Evolutionary conservation across 2,888 invertebrate species (phyloP).

Genomic region (Ptychoptera albimana): DNA sequence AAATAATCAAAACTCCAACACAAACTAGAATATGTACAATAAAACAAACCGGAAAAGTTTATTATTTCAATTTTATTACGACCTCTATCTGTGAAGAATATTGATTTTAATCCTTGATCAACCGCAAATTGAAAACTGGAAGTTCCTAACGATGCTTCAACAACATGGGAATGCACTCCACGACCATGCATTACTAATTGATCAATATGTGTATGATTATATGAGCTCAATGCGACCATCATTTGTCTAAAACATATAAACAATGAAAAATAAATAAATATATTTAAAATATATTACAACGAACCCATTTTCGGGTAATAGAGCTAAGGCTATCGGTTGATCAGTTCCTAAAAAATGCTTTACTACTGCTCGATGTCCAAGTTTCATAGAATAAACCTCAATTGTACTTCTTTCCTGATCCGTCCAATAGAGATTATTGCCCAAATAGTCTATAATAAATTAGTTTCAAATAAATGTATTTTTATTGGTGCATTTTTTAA

Average conservation of each 20-base stretch:
- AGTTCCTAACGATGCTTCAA: slow-evolving; percentile 22
- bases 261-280: slow-evolving; percentile 1
- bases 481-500: neutral
- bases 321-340: slow-evolving; percentile 48
- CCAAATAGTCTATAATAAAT: slow-evolving; percentile 41
- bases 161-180: slow-evolving; percentile 25
- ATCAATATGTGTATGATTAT: slow-evolving; percentile 41
- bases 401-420: slow-evolving; percentile 45
- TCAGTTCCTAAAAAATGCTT: slow-evolving; percentile 40
- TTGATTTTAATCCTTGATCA: slow-evolving; percentile 36
- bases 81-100: slow-evolving; percentile 53
- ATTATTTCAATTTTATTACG: slow-evolving; percentile 47
- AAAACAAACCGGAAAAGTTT: slow-evolving; percentile 30
- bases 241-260: slow-evolving; percentile 34
- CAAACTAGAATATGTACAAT: too few relatives aligned
- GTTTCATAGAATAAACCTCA: slow-evolving; percentile 47
- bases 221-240: slow-evolving; percentile 40
- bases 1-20: too few relatives aligned
- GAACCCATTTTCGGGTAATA: slow-evolving; percentile 33
- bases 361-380: slow-evolving; percentile 39
- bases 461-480: neutral
- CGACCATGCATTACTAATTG: slow-evolving; percentile 51
- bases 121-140: slow-evolving; percentile 30
- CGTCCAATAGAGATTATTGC: slow-evolving; percentile 57
- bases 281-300: slow-evolving; percentile 6